These are phyloP conservation scores for Tethya wilhelma DNA, from an alignment of 37 sponge, comb jelly and placozoan species.

Conservation along the genomic window DNA sequence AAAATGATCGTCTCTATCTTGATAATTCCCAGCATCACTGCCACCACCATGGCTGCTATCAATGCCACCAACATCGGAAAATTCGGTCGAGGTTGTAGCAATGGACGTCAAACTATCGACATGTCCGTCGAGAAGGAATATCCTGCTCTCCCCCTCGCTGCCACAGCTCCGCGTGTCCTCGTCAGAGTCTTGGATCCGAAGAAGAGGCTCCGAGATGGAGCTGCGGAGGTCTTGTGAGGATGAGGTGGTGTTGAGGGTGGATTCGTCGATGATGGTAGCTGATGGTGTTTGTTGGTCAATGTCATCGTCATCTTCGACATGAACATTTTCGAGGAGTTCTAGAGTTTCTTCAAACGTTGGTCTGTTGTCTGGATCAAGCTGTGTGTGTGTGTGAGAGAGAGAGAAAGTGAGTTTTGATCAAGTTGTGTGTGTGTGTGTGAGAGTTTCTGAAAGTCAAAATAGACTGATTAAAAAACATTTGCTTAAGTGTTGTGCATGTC, in stretches of 20 bases:
- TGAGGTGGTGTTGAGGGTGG: not conserved
- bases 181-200: not conserved
- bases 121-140: not conserved
- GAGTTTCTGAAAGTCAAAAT: too few species aligned
- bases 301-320: not conserved
- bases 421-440: too few species aligned
- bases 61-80: not conserved
- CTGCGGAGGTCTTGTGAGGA: constrained; percentile 17
- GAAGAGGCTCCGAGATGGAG: constrained; percentile 35
- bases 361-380: constrained; percentile 68
- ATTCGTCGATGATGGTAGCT: not conserved
- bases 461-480: too few species aligned
- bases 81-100: not conserved
- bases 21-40: not conserved
- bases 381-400: not conserved
- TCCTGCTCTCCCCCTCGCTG: not conserved
- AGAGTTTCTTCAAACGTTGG: constrained; percentile 60
- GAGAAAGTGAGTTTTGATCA: too few species aligned
- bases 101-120: not conserved
- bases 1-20: too few species aligned
- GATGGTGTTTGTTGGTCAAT: not conserved
- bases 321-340: constrained; percentile 20
- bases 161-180: not conserved
- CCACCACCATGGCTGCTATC: not conserved
- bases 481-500: too few species aligned